Base-by-base conservation (phyloP, 2,888 invertebrate species). In the Linnaemya vulpina region DNA sequence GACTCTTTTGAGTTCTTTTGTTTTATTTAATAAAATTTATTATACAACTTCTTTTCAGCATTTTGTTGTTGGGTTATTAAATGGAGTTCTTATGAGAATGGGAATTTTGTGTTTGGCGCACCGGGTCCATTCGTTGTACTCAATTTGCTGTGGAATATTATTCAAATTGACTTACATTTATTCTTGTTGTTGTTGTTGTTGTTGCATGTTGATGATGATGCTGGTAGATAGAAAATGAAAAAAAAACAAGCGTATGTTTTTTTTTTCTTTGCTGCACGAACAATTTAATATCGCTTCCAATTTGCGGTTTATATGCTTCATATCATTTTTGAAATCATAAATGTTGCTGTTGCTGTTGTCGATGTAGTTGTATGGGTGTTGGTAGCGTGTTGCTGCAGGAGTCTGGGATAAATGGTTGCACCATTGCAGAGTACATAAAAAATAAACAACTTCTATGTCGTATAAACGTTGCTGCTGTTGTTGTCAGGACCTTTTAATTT, bases 251-350 rank as follows among this genome's bases (percentile, higher is more conserved):
- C 73, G 73, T 81, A 77, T 68, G 77, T 78, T 77, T 25, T 30
- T 62, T 58, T 84, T 77, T 62, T 58, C 81, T 77, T 90, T 90
- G 90, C 91, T 91, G 90, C 89, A 92, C 91, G 91, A 90, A 89
- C 91, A 91, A 92, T 91, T 91, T 91, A 92, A 91, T 91, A 92
- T 91, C 90, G 90, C 90, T 91, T 91, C 91, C 92, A 91, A 91
- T 91, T 91, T 91, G 91, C 90, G 91, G 91, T 91, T 91, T 91
- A 90, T 90, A 89, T 90, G 90, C 89, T 85, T 85, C 70, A 85
- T 83, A 85, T 83, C 78, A 88, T 83, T 80, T 85, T 63, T 68
- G 80, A 82, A 74, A 80, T 78, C 78, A 85, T 85, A 85, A 85
- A 85, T 79, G 85, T 67, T 83, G 49, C 51, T 80, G 40, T 22